A percentile compares a stretch with the other conserved stretches of the same genome.
Evolutionary conservation across 2,888 invertebrate genomes (phyloP).

Genomic region (Spicauda simplicius): DNA sequence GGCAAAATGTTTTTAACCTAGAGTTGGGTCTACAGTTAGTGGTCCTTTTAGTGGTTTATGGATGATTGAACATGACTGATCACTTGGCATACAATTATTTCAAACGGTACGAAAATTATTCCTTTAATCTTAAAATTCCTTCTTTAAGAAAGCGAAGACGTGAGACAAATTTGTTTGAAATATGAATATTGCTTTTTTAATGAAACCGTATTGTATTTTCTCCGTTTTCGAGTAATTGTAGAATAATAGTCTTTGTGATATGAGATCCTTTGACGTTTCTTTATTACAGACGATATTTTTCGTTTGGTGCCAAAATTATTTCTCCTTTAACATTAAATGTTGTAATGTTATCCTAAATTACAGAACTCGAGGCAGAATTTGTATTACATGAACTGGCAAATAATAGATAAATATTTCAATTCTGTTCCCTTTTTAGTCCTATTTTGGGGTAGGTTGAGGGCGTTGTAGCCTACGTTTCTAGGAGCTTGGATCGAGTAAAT

Average conservation of each 20-base stretch:
- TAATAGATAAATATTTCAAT: background rate
- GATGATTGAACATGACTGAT: too few species aligned
- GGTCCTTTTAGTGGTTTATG: too few species aligned
- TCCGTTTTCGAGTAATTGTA: slow-evolving; percentile 8
- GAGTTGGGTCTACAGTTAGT: too few species aligned
- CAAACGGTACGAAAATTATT: too few species aligned
- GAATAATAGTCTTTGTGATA: slow-evolving; percentile 14
- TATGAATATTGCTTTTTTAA: background rate
- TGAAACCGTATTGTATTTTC: slow-evolving; percentile 7
- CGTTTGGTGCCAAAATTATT: slow-evolving; percentile 13
- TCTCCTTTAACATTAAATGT: slow-evolving; percentile 1
- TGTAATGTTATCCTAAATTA: slow-evolving; percentile 7
- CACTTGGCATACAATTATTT: too few species aligned
- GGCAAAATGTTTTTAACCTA: too few species aligned
- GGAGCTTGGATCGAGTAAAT: too few species aligned
- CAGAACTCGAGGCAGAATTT: background rate
- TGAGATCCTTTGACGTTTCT: slow-evolving; percentile 17
- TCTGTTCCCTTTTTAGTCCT: too few species aligned
- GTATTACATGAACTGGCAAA: background rate
- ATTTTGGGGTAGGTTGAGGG: too few species aligned
- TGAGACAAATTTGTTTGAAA: background rate
- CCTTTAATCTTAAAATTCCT: too few species aligned
- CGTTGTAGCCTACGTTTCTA: too few species aligned
- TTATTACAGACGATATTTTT: slow-evolving; percentile 15
- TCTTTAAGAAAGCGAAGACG: background rate